phyloP scores from a whole-genome alignment of 2,888 invertebrate species.

The Nudaria mundana region DNA sequence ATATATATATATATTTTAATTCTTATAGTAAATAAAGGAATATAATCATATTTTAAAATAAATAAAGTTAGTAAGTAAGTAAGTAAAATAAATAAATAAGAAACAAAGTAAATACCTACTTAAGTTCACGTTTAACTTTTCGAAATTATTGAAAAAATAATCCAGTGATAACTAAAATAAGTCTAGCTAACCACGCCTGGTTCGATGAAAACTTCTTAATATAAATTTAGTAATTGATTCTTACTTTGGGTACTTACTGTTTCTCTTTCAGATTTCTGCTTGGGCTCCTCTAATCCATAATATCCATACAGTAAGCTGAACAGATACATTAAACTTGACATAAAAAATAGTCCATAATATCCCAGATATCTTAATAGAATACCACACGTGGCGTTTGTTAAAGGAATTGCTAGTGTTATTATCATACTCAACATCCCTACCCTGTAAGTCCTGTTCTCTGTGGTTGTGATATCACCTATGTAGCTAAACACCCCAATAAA shows the following conservation, averaged over 20 bases:
- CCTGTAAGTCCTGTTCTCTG: constrained; percentile 89
- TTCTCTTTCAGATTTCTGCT: constrained; percentile 38
- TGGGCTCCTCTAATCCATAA: constrained; percentile 85
- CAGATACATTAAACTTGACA: constrained; percentile 86
- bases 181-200: no score
- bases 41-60: no score
- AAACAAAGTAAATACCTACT: no score
- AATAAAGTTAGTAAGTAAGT: no score
- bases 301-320: constrained; percentile 88
- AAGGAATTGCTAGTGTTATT: constrained; percentile 91
- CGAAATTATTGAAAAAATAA: no score
- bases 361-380: constrained; percentile 86
- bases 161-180: no score
- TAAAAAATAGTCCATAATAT: constrained; percentile 90
- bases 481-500: constrained; percentile 94
- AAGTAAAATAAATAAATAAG: no score
- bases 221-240: no score
- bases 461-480: constrained; percentile 91
- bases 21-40: no score
- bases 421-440: constrained; percentile 94
- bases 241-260: constrained; percentile 42
- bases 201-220: no score
- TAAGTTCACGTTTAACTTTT: no score
- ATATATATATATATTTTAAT: no score
- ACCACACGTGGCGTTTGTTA: constrained; percentile 93